Base-by-base conservation (phyloP, 1,140 invertebrate genomes). In the Stegodyphus dumicola region DNA sequence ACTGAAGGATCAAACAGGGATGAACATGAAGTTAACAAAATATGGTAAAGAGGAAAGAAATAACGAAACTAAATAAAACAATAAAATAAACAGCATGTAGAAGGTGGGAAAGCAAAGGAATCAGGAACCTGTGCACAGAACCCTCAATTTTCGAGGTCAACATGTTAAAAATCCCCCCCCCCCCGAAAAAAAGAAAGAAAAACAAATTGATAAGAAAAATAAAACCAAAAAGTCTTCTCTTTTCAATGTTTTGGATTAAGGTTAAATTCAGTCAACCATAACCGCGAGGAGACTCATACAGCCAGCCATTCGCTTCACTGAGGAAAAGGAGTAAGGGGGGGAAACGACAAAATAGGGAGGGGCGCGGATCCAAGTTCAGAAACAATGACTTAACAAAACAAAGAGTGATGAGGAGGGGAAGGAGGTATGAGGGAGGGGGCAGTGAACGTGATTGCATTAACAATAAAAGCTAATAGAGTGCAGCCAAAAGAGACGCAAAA, bases 111-210 rank as follows among this genome's bases (percentile, higher is more conserved):
- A 33, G 33, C 33, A 33, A 33, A 33, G 33, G 1, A 67, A 67
- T 7, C 51, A 74, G 52, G 71, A 74, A 74, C 71, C 54, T 51
- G 69, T 11, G 13, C 56, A n/a, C 6, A 80, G 60, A 56, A 5
- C 53, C 18, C 6, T 66, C 65, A 53, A 51, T 78, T 80, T 80
- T 80, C 77, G 77, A 80, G 77, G 77, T 80, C 77, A 80, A 10
- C 15, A 60, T 48, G 69, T 71, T 71, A 80, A 51, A 80, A 78
- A 77, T 9, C 3, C 7, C n/a, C n/a, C n/a, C n/a, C n/a, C n/a
- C n/a, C n/a, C n/a, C n/a, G n/a, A 54, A 15, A 51, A 15, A 54
- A 53, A 9, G n/a, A 17, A 74, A 56, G 7, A 15, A 53, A 71
- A 11, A 33, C 49, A 78, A 18, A 66, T 52, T n/a, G 13, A 66